Evolutionary conservation across 2,113 vertebrate species (phyloP), one percentile per base, ranked within the genome.

Genomic region (Oxyura jamaicensis): DNA sequence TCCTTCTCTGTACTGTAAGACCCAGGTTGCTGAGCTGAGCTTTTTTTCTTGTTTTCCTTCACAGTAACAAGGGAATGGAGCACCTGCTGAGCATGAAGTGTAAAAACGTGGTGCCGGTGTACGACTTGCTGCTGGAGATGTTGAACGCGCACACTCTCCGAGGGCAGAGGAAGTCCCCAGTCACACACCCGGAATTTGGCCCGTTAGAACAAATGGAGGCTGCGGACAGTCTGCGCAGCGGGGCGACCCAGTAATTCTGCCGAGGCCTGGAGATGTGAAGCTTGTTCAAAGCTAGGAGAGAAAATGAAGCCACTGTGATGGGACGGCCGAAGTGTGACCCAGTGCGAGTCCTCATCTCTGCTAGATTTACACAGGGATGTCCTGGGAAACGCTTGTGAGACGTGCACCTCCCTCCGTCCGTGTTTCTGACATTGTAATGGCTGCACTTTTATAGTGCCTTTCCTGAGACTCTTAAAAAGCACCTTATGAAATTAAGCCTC

Each of bases 11-110:
- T 44, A 2, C 12, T 83, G 71, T 16, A 3, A 2, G 36, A 67
- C 17, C 7, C 63, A 28, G 65, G 20, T 26, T 0, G 0, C 53
- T 94, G 88, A 96, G 0, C 53, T 94, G 88, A 96, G 50, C 44
- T 41, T 73, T 72, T 3, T 85, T 72, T 77, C 85, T 59, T 90
- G 25, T 94, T 95, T 60, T 93, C 21, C 19, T 86, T 85, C 50
- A 29, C 92, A 99, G 99, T 95, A 99, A 99, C 98, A 99, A 99
- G 97, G 99, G 99, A 59, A 99, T 99, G 98, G 99, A 99, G 89
- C 99, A 99, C 76, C 98, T 99, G 67, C 98, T 99, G 91, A 99
- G 96, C 97, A 99, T 99, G 99, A 99, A 99, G 98, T 99, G 98
- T 91, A 99, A 98, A 95, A 99, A 99, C 0, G 98, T 99, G 90